Percentiles rank a stretch among this genome's conserved stretches.
Conservation (phyloP, 2,797 vertebrate species). For the Eulemur rubriventer region DNA sequence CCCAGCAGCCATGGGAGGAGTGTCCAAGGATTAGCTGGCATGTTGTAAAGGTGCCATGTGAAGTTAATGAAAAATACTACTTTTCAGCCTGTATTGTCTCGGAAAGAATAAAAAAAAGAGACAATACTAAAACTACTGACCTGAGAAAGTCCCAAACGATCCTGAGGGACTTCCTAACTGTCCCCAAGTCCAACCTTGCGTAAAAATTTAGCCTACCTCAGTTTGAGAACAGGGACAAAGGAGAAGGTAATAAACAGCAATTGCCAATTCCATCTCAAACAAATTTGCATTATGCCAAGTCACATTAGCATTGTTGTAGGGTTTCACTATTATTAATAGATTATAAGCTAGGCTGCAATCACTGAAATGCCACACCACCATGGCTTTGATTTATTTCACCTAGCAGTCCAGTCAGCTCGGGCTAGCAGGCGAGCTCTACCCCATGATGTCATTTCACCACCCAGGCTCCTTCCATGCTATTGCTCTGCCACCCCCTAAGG, state of each 20-base stretch:
- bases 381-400: not conserved
- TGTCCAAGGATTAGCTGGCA: not conserved
- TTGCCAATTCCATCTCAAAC: not conserved
- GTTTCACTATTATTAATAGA: not conserved
- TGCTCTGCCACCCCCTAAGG: not conserved
- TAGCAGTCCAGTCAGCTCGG: not conserved
- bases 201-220: not conserved
- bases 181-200: not conserved
- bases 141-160: not conserved
- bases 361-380: not conserved
- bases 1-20: not conserved
- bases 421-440: not conserved
- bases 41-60: not conserved
- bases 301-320: not conserved
- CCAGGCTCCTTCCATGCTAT: fast-evolving
- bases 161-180: not conserved
- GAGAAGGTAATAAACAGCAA: not conserved
- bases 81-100: not conserved
- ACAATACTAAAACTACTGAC: not conserved
- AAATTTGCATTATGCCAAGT: not conserved
- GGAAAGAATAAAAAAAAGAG: not conserved
- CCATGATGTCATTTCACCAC: not conserved
- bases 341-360: not conserved
- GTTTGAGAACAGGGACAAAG: not conserved
- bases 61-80: not conserved